Conservation (phyloP, 2,113 vertebrate genomes). For the Castor canadensis region DNA sequence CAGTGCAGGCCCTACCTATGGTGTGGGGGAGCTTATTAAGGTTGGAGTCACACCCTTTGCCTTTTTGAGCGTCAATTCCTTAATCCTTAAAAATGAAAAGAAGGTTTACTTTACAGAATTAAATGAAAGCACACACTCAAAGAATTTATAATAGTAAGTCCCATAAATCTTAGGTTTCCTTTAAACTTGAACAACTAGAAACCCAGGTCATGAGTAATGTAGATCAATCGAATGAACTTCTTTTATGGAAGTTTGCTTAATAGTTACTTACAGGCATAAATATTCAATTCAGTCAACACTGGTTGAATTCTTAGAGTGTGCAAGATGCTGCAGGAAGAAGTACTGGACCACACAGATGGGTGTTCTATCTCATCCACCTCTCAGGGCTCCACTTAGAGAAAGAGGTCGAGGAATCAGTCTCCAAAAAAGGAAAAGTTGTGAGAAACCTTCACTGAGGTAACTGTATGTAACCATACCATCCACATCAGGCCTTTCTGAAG, state of each 20-base stretch:
- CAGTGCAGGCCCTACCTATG: accelerated
- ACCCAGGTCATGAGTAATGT: neutral
- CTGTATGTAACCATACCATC: neutral
- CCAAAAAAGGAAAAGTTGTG: neutral
- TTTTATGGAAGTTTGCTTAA: slow-evolving; percentile 12
- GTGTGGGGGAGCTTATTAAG: neutral
- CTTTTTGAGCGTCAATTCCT: neutral
- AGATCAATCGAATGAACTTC: neutral
- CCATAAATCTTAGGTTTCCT: neutral
- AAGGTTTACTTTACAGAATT: neutral
- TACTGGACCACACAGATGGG: neutral
- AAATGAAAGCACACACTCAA: neutral
- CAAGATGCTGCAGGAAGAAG: neutral
- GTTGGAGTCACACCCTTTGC: neutral
- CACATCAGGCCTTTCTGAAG: neutral
- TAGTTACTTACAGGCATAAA: neutral
- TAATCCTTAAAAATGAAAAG: neutral
- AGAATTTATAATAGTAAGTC: neutral
- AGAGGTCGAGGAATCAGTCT: neutral
- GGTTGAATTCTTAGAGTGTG: neutral
- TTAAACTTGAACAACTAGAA: slow-evolving; percentile 8
- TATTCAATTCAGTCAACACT: neutral
- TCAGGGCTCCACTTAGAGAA: neutral
- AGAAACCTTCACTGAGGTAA: neutral
- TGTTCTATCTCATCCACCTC: accelerated